Evolutionary conservation across 2,113 vertebrate species (phyloP).

Genomic region (Platanista minor): DNA sequence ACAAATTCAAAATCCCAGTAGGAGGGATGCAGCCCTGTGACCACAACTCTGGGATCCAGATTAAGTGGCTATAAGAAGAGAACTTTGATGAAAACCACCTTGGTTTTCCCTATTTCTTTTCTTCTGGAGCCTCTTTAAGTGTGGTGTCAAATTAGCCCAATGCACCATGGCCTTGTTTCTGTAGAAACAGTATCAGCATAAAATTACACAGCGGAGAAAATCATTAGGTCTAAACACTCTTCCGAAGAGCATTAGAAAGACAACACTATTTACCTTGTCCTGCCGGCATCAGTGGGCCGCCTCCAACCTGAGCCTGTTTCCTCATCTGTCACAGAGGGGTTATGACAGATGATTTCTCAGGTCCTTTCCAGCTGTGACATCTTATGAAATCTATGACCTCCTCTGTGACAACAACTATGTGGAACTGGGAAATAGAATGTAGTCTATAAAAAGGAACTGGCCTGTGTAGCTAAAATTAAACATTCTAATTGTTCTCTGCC

Average conservation of each 20-base stretch:
- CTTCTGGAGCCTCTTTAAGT: constrained; percentile 42
- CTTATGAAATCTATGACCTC: background rate
- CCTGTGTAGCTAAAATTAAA: constrained; percentile 67
- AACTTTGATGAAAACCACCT: background rate
- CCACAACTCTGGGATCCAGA: background rate
- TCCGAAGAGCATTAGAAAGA: constrained; percentile 68
- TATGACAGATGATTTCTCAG: background rate
- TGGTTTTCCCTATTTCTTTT: background rate
- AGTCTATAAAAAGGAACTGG: constrained; percentile 46
- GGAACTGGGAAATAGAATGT: constrained; percentile 59
- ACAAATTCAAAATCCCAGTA: background rate
- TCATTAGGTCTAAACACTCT: constrained; percentile 60
- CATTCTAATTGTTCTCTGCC: constrained; percentile 57
- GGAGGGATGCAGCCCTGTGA: background rate
- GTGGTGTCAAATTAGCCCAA: constrained; percentile 59
- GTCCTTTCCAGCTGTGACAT: background rate
- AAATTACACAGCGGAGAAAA: constrained; percentile 68
- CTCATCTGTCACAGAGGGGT: background rate
- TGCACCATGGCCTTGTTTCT: constrained; percentile 52
- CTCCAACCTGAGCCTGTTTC: background rate
- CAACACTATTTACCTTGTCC: constrained; percentile 40
- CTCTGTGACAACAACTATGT: background rate
- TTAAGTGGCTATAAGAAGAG: background rate
- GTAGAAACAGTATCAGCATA: constrained; percentile 61
- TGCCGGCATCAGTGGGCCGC: background rate